These are phyloP conservation scores for Stomatorhinus walkeri DNA, from an alignment of 2,797 vertebrate genomes.

Conservation along the genomic window DNA sequence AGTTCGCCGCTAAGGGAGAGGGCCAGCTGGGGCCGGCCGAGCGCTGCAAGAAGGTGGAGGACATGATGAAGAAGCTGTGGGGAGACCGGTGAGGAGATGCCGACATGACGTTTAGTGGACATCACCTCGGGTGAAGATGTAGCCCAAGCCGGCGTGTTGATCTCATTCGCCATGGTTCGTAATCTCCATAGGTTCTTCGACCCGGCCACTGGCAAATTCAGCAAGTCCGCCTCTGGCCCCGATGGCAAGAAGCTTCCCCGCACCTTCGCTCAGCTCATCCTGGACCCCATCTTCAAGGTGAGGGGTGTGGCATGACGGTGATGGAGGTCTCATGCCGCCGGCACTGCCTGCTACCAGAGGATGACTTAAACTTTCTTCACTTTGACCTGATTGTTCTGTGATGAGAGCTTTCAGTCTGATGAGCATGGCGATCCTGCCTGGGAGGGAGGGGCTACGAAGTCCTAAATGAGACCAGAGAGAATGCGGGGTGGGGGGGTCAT, in stretches of 20 bases:
- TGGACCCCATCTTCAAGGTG: constrained; percentile 89
- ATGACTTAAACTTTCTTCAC: constrained; percentile 92
- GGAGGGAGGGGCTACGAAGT: constrained; percentile 44
- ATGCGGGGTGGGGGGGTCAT: not conserved
- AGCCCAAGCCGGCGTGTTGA: not conserved
- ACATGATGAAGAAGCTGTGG: constrained; percentile 98
- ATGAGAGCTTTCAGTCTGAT: constrained; percentile 69
- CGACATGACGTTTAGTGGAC: not conserved
- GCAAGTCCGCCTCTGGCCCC: constrained; percentile 55
- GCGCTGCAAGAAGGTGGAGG: constrained; percentile 87
- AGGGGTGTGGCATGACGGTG: not conserved
- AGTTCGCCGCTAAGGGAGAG: constrained; percentile 85
- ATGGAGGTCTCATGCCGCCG: too few species aligned
- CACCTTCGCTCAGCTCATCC: constrained; percentile 79
- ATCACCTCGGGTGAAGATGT: not conserved
- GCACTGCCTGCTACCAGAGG: constrained; percentile 48
- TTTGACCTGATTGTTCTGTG: constrained; percentile 90
- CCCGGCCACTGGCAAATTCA: constrained; percentile 71
- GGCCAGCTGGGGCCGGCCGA: constrained; percentile 63
- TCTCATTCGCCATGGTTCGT: not conserved
- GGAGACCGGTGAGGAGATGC: constrained; percentile 56
- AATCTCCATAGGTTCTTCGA: constrained; percentile 68
- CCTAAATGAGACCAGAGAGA: not conserved
- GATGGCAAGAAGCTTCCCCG: constrained; percentile 72
- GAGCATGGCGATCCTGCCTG: constrained; percentile 19